A percentile compares a stretch with the other conserved stretches of the same genome.
Evolutionary conservation across 2,113 vertebrate species (phyloP).

Genomic region (Macrotis lagotis): DNA sequence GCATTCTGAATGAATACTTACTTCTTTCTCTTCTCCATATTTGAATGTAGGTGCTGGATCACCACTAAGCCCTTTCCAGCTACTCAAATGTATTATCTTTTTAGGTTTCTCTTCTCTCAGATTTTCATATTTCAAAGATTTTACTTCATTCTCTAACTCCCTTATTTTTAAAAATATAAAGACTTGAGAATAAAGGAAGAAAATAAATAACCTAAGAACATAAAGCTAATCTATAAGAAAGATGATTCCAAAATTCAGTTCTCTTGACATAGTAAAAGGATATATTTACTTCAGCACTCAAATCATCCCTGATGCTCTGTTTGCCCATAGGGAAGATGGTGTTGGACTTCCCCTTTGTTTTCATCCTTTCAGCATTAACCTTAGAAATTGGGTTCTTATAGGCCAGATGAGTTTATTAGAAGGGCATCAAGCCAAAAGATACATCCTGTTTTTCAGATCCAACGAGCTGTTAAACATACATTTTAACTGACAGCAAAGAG

Average conservation of each 20-base stretch:
- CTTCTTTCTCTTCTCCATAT: background rate
- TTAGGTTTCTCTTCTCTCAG: background rate
- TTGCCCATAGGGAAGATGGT: background rate
- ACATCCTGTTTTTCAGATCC: constrained; percentile 39
- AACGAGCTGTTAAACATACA: constrained; percentile 47
- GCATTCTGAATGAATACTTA: background rate
- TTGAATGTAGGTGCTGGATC: background rate
- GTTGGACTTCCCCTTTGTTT: background rate
- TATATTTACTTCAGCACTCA: background rate
- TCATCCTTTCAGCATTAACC: background rate
- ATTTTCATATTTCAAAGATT: background rate
- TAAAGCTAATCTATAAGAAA: background rate
- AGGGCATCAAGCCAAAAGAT: constrained; percentile 50
- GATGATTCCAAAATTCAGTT: background rate
- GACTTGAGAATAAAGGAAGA: background rate
- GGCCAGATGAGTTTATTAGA: constrained; percentile 37
- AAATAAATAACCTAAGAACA: background rate
- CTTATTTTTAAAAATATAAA: background rate
- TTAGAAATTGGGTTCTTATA: constrained; percentile 44
- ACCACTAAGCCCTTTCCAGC: background rate
- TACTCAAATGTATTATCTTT: background rate
- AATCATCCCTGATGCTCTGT: background rate
- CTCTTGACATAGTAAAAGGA: background rate
- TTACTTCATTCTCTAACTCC: background rate
- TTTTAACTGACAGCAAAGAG: constrained; percentile 54